Evolutionary conservation across 2,888 invertebrate species (phyloP).

Genomic region (Dorcus hopei): DNA sequence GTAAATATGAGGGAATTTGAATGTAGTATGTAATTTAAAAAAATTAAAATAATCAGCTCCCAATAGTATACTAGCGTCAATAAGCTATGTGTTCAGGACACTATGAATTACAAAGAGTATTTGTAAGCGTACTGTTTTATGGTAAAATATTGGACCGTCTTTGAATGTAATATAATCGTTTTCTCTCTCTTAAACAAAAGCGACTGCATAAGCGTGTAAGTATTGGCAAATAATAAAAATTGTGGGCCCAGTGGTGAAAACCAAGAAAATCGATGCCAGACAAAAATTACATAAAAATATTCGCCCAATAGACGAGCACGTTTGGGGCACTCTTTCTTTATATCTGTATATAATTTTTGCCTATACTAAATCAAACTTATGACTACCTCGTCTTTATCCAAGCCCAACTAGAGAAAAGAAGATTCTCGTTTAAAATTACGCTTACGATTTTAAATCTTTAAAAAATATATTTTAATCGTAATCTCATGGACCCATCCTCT

Average conservation of each 20-base stretch:
- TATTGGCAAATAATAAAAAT: constrained; percentile 14
- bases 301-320: too few relatives aligned
- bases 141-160: too few relatives aligned
- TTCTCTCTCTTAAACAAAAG: background rate
- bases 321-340: too few relatives aligned
- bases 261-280: constrained; percentile 10
- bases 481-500: background rate
- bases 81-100: too few relatives aligned
- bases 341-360: constrained; percentile 29
- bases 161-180: too few relatives aligned
- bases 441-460: background rate
- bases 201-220: constrained; percentile 14
- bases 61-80: too few relatives aligned
- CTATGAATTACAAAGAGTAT: too few relatives aligned
- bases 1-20: too few relatives aligned
- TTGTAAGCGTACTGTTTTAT: too few relatives aligned
- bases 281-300: constrained; percentile 13
- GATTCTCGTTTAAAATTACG: constrained; percentile 21
- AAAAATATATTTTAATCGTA: background rate
- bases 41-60: too few relatives aligned
- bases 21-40: too few relatives aligned
- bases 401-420: constrained; percentile 71
- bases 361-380: constrained; percentile 22
- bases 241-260: constrained; percentile 12
- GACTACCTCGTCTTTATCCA: constrained; percentile 87